These are phyloP conservation scores for Euplexia lucipara DNA, from an alignment of 2,888 invertebrate genomes.

Conservation along the genomic window DNA sequence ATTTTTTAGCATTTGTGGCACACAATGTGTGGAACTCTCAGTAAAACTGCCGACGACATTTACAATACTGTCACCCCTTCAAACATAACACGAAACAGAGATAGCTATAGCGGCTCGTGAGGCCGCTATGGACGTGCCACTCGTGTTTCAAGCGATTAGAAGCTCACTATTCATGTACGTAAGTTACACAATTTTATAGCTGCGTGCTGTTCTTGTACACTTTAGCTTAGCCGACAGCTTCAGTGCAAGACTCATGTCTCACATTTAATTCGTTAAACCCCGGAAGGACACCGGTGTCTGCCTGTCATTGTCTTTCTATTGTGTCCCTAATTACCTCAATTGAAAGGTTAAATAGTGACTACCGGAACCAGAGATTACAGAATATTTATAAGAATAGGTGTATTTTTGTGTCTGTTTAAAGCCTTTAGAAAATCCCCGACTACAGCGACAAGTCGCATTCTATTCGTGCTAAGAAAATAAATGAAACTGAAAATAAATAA, in stretches of 20 bases:
- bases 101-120: neutral
- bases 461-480: slow-evolving; percentile 58
- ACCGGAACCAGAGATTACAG: slow-evolving; percentile 43
- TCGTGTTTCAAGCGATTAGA: slow-evolving; percentile 19
- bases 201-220: slow-evolving; percentile 23
- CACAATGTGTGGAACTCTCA: slow-evolving; percentile 28
- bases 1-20: neutral
- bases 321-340: too few relatives aligned
- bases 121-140: neutral
- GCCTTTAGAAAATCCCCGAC: slow-evolving; percentile 29
- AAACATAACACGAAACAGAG: slow-evolving; percentile 3
- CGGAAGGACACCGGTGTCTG: too few relatives aligned
- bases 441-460: slow-evolving; percentile 42
- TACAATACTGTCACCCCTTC: slow-evolving; percentile 6
- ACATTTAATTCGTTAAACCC: too few relatives aligned
- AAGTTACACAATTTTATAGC: slow-evolving; percentile 26
- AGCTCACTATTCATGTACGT: slow-evolving; percentile 44
- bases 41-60: neutral
- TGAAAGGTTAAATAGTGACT: slow-evolving; percentile 42
- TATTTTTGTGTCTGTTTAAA: slow-evolving; percentile 60
- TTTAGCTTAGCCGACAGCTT: slow-evolving; percentile 23
- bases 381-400: slow-evolving; percentile 55
- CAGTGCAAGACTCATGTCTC: slow-evolving; percentile 24
- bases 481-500: slow-evolving; percentile 61
- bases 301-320: too few relatives aligned